Conservation (phyloP, 2,113 vertebrate genomes). For the Amphiprion percula region DNA sequence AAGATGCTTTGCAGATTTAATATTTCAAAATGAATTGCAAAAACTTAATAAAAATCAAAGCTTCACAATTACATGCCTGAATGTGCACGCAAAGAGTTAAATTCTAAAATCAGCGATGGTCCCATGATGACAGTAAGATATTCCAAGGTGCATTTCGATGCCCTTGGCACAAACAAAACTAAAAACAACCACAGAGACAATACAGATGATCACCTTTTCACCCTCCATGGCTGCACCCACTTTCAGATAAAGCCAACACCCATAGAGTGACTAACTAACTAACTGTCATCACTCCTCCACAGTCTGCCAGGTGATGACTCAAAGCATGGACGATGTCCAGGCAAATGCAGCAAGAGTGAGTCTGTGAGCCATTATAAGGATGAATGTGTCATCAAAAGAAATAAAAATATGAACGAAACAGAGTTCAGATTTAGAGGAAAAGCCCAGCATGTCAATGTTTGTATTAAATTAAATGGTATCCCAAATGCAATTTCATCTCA, state of each 20-base stretch:
- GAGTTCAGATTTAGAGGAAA: not conserved
- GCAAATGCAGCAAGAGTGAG: constrained; percentile 30
- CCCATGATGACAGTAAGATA: not conserved
- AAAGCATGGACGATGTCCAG: constrained; percentile 53
- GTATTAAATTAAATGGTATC: not conserved
- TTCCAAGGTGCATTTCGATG: not conserved
- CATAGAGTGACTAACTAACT: constrained; percentile 55
- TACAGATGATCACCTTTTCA: constrained; percentile 28
- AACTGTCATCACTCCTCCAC: constrained; percentile 40
- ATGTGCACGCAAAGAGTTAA: too few species aligned
- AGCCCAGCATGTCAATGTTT: not conserved
- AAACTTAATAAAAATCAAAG: not conserved
- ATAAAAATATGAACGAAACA: constrained; percentile 4
- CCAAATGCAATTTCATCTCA: not conserved
- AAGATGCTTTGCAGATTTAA: not conserved
- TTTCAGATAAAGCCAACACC: constrained; percentile 46
- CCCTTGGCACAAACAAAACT: not conserved
- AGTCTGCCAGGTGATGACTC: constrained; percentile 63
- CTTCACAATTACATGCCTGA: not conserved
- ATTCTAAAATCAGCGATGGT: not conserved
- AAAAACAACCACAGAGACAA: not conserved
- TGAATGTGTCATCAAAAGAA: constrained; percentile 17
- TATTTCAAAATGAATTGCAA: not conserved
- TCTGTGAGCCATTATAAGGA: constrained; percentile 28
- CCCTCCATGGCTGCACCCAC: constrained; percentile 55